Base-by-base conservation (phyloP, 2,888 invertebrate genomes). In the Amphipoea oculea region DNA sequence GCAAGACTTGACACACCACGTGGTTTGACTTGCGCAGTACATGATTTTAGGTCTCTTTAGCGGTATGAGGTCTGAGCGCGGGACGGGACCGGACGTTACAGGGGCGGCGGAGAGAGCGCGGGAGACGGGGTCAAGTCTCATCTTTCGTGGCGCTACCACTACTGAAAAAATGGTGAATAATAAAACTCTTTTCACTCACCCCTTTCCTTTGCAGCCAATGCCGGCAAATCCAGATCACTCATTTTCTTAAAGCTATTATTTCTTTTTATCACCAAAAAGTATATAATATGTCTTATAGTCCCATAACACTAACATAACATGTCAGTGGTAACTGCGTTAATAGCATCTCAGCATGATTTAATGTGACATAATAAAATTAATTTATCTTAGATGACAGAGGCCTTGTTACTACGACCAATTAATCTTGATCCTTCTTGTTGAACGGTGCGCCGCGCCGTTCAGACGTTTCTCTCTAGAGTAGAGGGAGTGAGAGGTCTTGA, bases 171-270 rank as follows among this genome's bases (percentile, higher is more conserved):
- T 66, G 23, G 14, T 69, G 12, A 29, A 12, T 69, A 40, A n/a
- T 71, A n/a, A 57, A 71, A 71, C n/a, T 40, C 0, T 0, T 48
- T 29, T 17, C 40, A 89, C 92, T 87, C 45, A 93, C 92, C 89
- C 6, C 76, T 71, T 45, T 90, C 87, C 6, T 77, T 70, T 9
- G 88, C 87, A 6, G 85, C 91, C 40, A 92, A 86, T 12, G 89
- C 86, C 0, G 91, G 89, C 78, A 92, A 89, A 84, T 90, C 90
- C 23, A 92, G 75, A 73, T 92, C 92, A 91, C 92, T 93, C 92
- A 93, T 93, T 72, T 83, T 90, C 70, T 54, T 40, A 86, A 78
- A 76, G 1, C 29, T 54, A 42, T 7, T 57, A 17, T 71, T 74
- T 75, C 54, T 78, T 36, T 66, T 9, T 62, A 36, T 54, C 48